These are phyloP conservation scores for Drosophila pseudotalamancana DNA, from an alignment of 2,888 invertebrate species.

Conservation along the genomic window DNA sequence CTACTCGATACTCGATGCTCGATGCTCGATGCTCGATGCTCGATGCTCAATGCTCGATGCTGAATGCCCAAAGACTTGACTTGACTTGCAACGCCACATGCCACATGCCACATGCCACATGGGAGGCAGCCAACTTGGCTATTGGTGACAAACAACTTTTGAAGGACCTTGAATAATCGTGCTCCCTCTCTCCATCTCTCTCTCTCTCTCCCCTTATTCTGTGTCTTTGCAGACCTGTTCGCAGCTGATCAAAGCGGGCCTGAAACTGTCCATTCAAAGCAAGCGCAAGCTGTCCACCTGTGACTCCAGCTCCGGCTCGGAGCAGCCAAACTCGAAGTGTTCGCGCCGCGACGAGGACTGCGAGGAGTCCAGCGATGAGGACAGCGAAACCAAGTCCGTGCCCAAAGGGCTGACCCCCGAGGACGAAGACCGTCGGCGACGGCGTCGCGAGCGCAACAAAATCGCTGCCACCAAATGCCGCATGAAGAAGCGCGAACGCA, in stretches of 20 bases:
- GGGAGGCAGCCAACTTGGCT: slow-evolving; percentile 68
- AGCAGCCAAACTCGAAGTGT: slow-evolving; percentile 84
- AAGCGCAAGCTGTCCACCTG: slow-evolving; percentile 92
- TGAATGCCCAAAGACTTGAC: slow-evolving; percentile 8
- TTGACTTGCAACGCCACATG: slow-evolving; percentile 44
- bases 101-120: slow-evolving; percentile 28
- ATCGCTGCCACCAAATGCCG: slow-evolving; percentile 97
- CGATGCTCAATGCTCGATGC: slow-evolving; percentile 2
- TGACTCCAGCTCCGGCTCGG: slow-evolving; percentile 85
- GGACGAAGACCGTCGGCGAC: slow-evolving; percentile 94
- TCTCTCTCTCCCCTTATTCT: slow-evolving; percentile 7
- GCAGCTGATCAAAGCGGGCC: slow-evolving; percentile 94
- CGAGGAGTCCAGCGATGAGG: slow-evolving; percentile 85
- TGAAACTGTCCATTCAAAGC: slow-evolving; percentile 95
- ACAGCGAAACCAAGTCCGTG: slow-evolving; percentile 85
- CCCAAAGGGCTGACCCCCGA: slow-evolving; percentile 90
- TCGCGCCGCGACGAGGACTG: slow-evolving; percentile 83
- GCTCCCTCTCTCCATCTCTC: slow-evolving; percentile 4
- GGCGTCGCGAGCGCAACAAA: slow-evolving; percentile 95
- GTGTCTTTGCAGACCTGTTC: slow-evolving; percentile 89
- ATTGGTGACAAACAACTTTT: slow-evolving; percentile 82
- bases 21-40: not conserved
- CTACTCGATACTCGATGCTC: not conserved
- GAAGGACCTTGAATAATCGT: slow-evolving; percentile 34
- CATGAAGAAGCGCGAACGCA: slow-evolving; percentile 95